A percentile compares a stretch with the other conserved stretches of the same genome.
These are phyloP conservation scores for Strix occidentalis DNA, from an alignment of 2,797 vertebrate genomes.

Conservation along the genomic window DNA sequence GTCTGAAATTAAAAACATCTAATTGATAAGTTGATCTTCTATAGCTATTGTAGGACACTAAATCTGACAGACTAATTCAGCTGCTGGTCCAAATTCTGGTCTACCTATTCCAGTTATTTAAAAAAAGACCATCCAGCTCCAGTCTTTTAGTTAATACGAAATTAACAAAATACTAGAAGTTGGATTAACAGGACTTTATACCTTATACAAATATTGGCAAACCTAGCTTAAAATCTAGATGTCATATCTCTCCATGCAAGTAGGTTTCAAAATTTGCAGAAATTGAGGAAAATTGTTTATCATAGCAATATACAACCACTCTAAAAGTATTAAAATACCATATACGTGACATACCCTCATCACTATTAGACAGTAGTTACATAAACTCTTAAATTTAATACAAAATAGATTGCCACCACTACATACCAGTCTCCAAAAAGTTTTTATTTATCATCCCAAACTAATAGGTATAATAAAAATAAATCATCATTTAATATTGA, in stretches of 20 bases:
- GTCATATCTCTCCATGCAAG: not conserved
- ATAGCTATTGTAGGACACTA: not conserved
- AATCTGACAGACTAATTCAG: not conserved
- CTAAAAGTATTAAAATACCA: not conserved
- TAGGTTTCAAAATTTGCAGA: not conserved
- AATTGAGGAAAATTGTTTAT: not conserved
- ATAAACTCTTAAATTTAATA: not conserved
- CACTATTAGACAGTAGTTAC: not conserved
- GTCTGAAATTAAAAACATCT: not conserved
- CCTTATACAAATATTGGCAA: not conserved
- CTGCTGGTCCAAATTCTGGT: not conserved
- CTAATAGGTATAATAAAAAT: constrained; percentile 26
- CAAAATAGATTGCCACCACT: not conserved
- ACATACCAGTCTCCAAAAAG: constrained; percentile 16
- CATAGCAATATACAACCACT: not conserved
- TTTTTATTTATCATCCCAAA: constrained; percentile 49
- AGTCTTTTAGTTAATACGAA: not conserved
- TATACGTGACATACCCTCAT: not conserved
- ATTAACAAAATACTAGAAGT: not conserved
- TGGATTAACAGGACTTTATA: not conserved
- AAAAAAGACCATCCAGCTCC: not conserved
- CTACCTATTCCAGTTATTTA: not conserved
- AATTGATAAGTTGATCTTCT: not conserved
- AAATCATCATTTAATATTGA: not conserved
- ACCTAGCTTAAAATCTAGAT: not conserved